A percentile compares a stretch with the other conserved stretches of the same genome.
These are phyloP conservation scores for Achatina immaculata DNA, from an alignment of 1,140 invertebrate genomes.

Conservation along the genomic window DNA sequence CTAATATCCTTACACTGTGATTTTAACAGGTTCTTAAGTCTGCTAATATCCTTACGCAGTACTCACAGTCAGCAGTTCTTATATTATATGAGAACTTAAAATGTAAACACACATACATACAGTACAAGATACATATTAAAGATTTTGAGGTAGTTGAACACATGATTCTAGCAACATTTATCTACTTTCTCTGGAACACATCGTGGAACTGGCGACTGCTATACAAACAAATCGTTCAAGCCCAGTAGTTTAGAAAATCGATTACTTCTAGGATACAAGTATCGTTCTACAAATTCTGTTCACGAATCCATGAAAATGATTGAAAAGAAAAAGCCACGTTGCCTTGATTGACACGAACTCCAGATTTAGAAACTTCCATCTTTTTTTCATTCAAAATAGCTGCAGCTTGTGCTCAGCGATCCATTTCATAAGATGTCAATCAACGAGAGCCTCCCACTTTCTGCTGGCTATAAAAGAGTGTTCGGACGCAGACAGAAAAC, in stretches of 20 bases:
- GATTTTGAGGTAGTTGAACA: neutral
- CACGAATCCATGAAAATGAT: too few relatives aligned
- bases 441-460: neutral
- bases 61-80: too few relatives aligned
- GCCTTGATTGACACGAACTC: neutral
- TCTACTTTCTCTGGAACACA: neutral
- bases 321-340: too few relatives aligned
- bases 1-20: too few relatives aligned
- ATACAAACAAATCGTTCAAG: too few relatives aligned
- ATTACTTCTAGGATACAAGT: neutral
- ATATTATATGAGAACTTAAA: too few relatives aligned
- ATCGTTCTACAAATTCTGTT: neutral
- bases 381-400: neutral
- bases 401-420: neutral
- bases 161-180: neutral
- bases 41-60: too few relatives aligned
- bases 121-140: neutral
- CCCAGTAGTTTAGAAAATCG: too few relatives aligned
- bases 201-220: too few relatives aligned
- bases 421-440: neutral
- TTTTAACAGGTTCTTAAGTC: too few relatives aligned
- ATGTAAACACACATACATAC: too few relatives aligned
- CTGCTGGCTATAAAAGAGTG: neutral
- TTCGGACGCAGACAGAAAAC: too few relatives aligned
- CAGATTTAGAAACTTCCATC: neutral